Percentiles rank a stretch among this genome's conserved stretches.
Conservation (phyloP, 2,797 vertebrate genomes). For the Cephalopachus bancanus region DNA sequence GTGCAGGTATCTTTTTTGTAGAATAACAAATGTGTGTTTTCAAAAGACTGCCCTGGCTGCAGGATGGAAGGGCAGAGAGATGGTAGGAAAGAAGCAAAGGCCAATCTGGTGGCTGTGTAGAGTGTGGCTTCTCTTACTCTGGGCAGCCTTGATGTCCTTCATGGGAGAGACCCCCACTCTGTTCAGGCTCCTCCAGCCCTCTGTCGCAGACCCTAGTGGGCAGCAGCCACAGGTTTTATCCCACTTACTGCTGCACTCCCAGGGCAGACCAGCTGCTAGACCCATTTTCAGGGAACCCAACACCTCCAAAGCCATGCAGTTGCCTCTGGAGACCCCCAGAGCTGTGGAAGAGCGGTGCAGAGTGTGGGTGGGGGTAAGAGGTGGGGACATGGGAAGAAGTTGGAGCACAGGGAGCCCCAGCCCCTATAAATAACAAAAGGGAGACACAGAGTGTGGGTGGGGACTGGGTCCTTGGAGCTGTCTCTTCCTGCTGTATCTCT, state of each 20-base stretch:
- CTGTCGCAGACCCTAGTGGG: neutral
- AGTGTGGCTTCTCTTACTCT: rapidly evolving
- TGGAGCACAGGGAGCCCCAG: neutral
- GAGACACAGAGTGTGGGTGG: neutral
- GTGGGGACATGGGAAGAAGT: too few species aligned
- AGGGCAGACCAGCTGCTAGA: neutral
- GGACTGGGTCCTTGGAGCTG: rapidly evolving
- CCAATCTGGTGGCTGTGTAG: neutral
- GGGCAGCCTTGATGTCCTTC: neutral
- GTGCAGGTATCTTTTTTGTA: too few species aligned
- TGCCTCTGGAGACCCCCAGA: neutral
- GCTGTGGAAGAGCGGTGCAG: too few species aligned
- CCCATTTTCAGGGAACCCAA: rapidly evolving
- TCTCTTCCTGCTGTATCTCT: rapidly evolving
- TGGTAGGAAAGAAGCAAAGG: neutral
- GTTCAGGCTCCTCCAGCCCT: neutral
- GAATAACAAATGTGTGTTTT: neutral
- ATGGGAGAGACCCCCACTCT: neutral
- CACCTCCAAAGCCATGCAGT: neutral
- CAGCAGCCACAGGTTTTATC: neutral
- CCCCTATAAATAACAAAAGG: neutral
- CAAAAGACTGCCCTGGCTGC: neutral
- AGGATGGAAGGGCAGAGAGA: rapidly evolving
- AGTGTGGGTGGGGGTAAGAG: too few species aligned
- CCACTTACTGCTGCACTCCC: neutral